Evolutionary conservation across 2,797 vertebrate species (phyloP), one percentile per base, ranked within the genome.

Genomic region (Ctenopoma kingsleyae): DNA sequence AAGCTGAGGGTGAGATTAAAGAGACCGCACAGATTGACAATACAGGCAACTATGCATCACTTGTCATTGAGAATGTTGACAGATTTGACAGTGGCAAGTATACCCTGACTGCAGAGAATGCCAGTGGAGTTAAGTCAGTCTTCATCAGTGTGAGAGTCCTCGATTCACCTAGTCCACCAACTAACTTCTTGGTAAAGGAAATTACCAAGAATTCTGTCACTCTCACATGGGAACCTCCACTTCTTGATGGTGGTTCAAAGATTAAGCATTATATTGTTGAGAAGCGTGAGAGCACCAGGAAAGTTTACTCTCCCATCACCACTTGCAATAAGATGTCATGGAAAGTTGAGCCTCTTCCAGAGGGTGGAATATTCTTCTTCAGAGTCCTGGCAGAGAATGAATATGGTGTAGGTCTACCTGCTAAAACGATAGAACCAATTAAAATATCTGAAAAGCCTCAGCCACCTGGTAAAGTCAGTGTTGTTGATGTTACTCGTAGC

Each of bases 261-360:
- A 96, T 99, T 38, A 99, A 99, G 89, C 96, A 99, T 75, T 99
- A 98, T 54, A 95, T 99, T 77, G 94, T 99, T 90, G 98, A 99
- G 87, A 99, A 99, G 83, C 96, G 97, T 72, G 98, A 99, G 91
- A 96, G 96, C 85, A 99, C 97, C 76, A 96, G 98, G 88, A 99
- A 99, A 78, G 96, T 98, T 11, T 99, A 98, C 80, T 96, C 98
- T 87, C 94, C 95, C 15, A 93, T 96, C 71, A 96, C 97, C 71
- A 97, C 96, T 38, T 99, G 97, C 81, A 97, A 97, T 81, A 98
- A 93, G 83, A 98, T 96, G 92, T 96, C 97, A 61, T 99, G 96
- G 95, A 99, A 95, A 90, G 91, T 99, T 48, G 97, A 98, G 71
- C 94, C 96, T 76, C 96, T 99, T 86, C 96, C 97, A 83, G 98